Evolutionary conservation across 2,888 invertebrate genomes (phyloP), one percentile per base, ranked within the genome.

Genomic region (Lasioglossum morio): DNA sequence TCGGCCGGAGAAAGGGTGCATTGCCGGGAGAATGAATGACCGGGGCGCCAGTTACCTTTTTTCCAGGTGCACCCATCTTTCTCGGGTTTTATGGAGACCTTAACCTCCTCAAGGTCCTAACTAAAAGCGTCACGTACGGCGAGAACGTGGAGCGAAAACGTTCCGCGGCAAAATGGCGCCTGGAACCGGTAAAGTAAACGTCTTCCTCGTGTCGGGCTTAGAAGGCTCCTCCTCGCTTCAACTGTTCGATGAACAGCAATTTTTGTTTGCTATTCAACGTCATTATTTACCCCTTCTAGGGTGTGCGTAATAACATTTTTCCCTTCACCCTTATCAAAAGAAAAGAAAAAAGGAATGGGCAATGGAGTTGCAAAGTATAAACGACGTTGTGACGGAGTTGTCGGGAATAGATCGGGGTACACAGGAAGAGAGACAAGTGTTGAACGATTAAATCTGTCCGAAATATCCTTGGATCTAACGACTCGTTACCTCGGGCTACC

Each of bases 81-180:
- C 53, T 72, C 70, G 57, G 81, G 82, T 70, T 89, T 86, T 82
- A 86, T 81, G 57, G 77, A 74, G 69, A 80, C 81, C 81, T 86
- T 89, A 86, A 87, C 84, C 84, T 86, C 84, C 19, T 81, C 77
- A 86, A 84, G 82, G 81, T 82, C 79, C 86, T 84, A 89, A 89
- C 86, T 82, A 88, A 88, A 88, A 86, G 84, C 82, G 75, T 89
- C 89, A 88, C 84, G 87, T 84, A 72, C 60, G 14, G 37, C 34
- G 19, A n/a, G 12, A 63, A 48, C 74, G 60, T n/a, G 72, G 14
- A 70, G 69, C 43, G 81, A 53, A 77, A 89, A 84, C 87, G 72
- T 74, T 85, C 43, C 16, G 40, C 19, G n/a, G 60, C 16, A 27
- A 53, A 70, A 70, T 48, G 69, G 27, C 69, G 48, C 4, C 14